phyloP scores from a whole-genome alignment of 2,888 invertebrate species.

The Drosophila kambysellisi region DNA sequence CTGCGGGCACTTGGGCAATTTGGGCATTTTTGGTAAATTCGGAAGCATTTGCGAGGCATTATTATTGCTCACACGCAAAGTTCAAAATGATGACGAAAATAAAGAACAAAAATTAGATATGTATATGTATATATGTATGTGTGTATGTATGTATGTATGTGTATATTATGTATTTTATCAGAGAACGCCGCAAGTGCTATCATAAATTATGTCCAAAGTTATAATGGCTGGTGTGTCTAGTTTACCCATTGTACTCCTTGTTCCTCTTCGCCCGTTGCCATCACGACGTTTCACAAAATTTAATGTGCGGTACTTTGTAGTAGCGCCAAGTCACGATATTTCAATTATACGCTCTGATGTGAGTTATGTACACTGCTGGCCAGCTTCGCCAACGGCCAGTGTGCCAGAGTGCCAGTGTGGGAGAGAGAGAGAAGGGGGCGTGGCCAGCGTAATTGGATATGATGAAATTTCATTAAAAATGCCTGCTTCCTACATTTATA shows the following conservation, averaged over 20 bases:
- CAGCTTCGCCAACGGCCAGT: conserved; percentile 10
- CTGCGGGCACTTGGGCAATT: conserved; percentile 43
- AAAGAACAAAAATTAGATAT: conserved; percentile 30
- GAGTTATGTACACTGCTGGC: conserved; percentile 58
- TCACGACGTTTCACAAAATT: conserved; percentile 62
- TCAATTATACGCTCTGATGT: conserved; percentile 69
- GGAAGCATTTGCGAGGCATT: conserved; percentile 40
- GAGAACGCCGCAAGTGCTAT: conserved; percentile 65
- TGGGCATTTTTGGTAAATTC: conserved; percentile 40
- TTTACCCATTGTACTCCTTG: conserved; percentile 53
- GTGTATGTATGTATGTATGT: not conserved
- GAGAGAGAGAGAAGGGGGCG: not conserved
- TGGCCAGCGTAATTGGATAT: conserved; percentile 35
- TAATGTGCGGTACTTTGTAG: conserved; percentile 41
- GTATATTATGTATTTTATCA: conserved; percentile 3
- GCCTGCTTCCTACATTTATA: conserved; percentile 21
- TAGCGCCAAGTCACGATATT: conserved; percentile 75
- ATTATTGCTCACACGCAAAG: conserved; percentile 68
- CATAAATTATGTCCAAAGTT: conserved; percentile 77
- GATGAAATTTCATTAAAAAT: conserved; percentile 46
- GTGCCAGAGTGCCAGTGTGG: not conserved
- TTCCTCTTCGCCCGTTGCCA: conserved; percentile 2
- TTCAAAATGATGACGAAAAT: conserved; percentile 35
- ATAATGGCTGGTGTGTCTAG: conserved; percentile 70
- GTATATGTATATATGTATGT: not conserved